Base-by-base conservation (phyloP, 2,113 vertebrate species). In the Carlito syrichta region DNA sequence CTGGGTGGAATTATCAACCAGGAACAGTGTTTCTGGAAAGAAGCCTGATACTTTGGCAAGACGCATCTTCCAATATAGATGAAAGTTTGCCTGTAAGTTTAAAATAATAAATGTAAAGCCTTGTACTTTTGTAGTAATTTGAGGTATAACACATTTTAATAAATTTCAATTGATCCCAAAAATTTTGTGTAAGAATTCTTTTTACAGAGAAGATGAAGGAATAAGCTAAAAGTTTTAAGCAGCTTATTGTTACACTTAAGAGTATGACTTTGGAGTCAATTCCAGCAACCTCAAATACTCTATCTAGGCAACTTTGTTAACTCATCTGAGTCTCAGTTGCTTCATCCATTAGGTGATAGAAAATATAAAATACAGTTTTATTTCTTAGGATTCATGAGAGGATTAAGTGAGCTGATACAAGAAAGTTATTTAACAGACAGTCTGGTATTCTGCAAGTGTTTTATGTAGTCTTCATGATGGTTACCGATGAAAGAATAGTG, bases 401-500 rank as follows among this genome's bases (percentile, higher is more conserved):
- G 48, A 63, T 79, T 16, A n/a, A 63, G 45, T 11, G 23, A 63
- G 3, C 32, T 6, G 20, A 38, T 76, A 19, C 38, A 48, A 19
- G 6, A 23, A 40, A 66, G 6, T 3, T 45, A 20, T 32, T 58
- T 32, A 66, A 16, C 45, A 25, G 4, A 23, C 22, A 76, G 27
- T n/a, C 32, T 38, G 5, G 30, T 17, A 13, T n/a, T 45, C 3
- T 11, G 19, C 16, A 32, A 22, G 14, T 23, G 6, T 23, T 50
- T 38, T 4, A 8, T 2, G 40, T 48, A 17, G 32, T 56, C 25
- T 76, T 56, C 4, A 7, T 23, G 14, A 0, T 27, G 30, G 19
- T 68, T 38, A 22, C 11, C 20, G 14, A 11, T 0, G 3, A n/a
- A 14, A 1, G 1, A 7, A 11, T 30, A 22, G 3, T 48, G 2